Percentiles rank a stretch among this genome's conserved stretches.
phyloP scores from a whole-genome alignment of 2,888 invertebrate genomes.

The Synanthedon vespiformis region DNA sequence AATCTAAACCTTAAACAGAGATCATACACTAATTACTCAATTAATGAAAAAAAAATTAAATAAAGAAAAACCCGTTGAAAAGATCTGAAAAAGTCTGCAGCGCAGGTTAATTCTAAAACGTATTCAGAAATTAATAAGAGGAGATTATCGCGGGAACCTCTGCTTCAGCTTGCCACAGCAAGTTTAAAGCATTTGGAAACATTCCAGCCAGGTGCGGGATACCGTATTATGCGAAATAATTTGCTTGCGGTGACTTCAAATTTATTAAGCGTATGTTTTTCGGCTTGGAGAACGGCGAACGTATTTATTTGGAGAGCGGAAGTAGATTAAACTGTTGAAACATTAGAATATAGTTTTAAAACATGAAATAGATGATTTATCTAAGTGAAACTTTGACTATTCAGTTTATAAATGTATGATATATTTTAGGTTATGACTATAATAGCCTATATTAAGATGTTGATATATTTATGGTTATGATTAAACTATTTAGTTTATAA shows the following conservation, averaged over 20 bases:
- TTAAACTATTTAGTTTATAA: too few relatives aligned
- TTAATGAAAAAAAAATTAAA: too few relatives aligned
- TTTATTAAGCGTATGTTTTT: not conserved
- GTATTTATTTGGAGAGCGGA: not conserved
- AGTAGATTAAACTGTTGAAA: not conserved
- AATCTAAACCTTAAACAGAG: too few relatives aligned
- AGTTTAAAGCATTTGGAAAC: conserved; percentile 16
- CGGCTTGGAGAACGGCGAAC: not conserved
- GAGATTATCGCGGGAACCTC: conserved; percentile 4
- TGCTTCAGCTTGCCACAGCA: conserved; percentile 13
- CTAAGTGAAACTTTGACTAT: too few relatives aligned
- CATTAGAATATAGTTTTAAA: too few relatives aligned
- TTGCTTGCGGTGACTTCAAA: not conserved
- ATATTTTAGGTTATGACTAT: too few relatives aligned
- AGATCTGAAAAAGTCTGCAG: not conserved
- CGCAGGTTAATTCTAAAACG: not conserved
- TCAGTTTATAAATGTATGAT: too few relatives aligned
- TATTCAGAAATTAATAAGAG: conserved; percentile 18
- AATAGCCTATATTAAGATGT: too few relatives aligned
- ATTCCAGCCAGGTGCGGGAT: conserved; percentile 12
- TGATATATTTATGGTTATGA: too few relatives aligned
- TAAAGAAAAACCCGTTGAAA: too few relatives aligned
- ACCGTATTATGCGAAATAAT: not conserved
- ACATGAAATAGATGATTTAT: too few relatives aligned
- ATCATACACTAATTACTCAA: too few relatives aligned